phyloP scores from a whole-genome alignment of 2,888 invertebrate genomes.

The Neoascia interrupta region DNA sequence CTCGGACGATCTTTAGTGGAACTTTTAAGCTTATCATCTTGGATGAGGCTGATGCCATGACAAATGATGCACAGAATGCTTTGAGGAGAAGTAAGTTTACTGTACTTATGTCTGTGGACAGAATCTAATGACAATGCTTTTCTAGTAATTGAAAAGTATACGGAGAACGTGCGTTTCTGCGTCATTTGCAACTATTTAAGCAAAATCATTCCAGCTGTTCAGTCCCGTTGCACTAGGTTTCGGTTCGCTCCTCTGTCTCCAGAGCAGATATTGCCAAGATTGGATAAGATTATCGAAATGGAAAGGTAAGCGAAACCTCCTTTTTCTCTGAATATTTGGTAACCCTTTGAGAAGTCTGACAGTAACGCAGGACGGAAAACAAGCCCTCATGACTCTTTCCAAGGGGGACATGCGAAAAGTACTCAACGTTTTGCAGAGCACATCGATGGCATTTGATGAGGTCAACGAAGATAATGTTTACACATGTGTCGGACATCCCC shows the following conservation, averaged over 20 bases:
- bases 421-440: conserved; percentile 97
- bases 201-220: conserved; percentile 98
- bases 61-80: conserved; percentile 99
- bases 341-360: conserved; percentile 86
- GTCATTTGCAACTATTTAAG: conserved; percentile 99
- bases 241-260: conserved; percentile 94
- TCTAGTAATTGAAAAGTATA: conserved; percentile 99
- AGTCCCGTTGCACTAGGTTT: conserved; percentile 98
- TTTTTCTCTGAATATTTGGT: too few relatives aligned
- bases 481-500: conserved; percentile 97
- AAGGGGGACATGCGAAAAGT: conserved; percentile 99
- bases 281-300: conserved; percentile 89
- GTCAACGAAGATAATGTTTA: conserved; percentile 96
- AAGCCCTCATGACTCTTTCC: conserved; percentile 92
- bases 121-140: not conserved
- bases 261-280: conserved; percentile 92
- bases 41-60: conserved; percentile 99
- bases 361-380: conserved; percentile 92
- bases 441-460: conserved; percentile 93
- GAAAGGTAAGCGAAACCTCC: conserved; percentile 93
- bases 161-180: conserved; percentile 98
- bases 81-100: conserved; percentile 89
- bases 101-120: not conserved
- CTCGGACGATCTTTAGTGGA: conserved; percentile 95
- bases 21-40: conserved; percentile 97